Percentiles rank a stretch among this genome's conserved stretches.
phyloP scores from a whole-genome alignment of 2,113 vertebrate species.

The Psammodynastes pulverulentus region DNA sequence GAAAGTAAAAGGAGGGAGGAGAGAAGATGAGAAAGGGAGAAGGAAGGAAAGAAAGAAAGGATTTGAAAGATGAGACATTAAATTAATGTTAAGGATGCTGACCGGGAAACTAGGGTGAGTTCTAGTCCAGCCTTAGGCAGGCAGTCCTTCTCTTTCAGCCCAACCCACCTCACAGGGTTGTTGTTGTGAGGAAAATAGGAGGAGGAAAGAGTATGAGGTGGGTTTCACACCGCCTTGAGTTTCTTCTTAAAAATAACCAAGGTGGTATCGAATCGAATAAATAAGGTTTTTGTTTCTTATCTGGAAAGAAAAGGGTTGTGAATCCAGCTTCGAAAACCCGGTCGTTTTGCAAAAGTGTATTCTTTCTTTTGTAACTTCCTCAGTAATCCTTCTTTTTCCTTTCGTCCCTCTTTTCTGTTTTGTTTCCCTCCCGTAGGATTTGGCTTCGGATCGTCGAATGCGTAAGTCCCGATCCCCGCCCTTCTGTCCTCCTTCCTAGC shows the following conservation, averaged over 20 bases:
- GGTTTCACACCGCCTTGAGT: not conserved
- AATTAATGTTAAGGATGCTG: not conserved
- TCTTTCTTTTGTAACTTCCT: not conserved
- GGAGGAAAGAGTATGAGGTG: not conserved
- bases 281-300: not conserved
- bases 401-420: conserved; percentile 29
- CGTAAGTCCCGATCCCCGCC: conserved; percentile 63
- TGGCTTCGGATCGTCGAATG: conserved; percentile 71
- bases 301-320: not conserved
- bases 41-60: not conserved
- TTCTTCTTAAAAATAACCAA: not conserved
- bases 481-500: not conserved
- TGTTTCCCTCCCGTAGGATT: conserved; percentile 68
- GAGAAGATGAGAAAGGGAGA: too few species aligned
- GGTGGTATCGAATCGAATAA: not conserved
- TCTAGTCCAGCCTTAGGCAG: not conserved
- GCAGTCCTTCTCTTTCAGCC: not conserved
- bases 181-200: not conserved
- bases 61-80: not conserved
- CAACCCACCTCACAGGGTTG: not conserved
- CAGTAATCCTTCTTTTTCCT: not conserved
- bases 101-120: not conserved
- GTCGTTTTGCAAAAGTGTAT: fast-evolving
- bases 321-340: not conserved
- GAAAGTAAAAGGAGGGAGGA: too few species aligned